A percentile compares a stretch with the other conserved stretches of the same genome.
Evolutionary conservation across 2,797 vertebrate species (phyloP).

Genomic region (Urophycis tenuis): DNA sequence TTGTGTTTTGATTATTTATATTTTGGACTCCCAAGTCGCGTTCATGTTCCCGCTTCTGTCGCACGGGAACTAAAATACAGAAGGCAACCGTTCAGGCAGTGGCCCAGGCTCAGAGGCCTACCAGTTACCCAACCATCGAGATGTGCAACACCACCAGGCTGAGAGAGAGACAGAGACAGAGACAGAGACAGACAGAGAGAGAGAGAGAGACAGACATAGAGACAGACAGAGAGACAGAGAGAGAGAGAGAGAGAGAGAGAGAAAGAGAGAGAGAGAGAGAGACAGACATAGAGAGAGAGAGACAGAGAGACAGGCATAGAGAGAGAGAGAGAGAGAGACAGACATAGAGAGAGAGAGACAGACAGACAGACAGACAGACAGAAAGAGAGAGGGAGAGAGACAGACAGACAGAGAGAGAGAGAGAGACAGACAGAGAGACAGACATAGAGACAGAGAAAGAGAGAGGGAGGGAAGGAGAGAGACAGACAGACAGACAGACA

Average conservation of each 20-base stretch:
- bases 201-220: too few relatives aligned
- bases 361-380: too few relatives aligned
- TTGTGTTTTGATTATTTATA: neutral
- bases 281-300: too few relatives aligned
- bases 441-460: neutral
- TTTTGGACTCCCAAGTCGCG: neutral
- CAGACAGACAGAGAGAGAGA: too few relatives aligned
- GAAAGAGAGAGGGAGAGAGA: too few relatives aligned
- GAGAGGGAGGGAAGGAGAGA: too few relatives aligned
- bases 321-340: neutral
- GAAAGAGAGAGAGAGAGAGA: too few relatives aligned
- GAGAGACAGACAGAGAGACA: neutral
- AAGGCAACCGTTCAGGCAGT: conserved; percentile 12
- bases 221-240: too few relatives aligned
- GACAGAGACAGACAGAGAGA: neutral
- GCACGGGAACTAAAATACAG: neutral
- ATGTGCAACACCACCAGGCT: conserved; percentile 16
- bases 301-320: too few relatives aligned
- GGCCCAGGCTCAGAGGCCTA: neutral
- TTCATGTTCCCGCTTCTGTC: neutral
- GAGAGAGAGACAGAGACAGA: neutral
- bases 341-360: too few relatives aligned
- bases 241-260: neutral
- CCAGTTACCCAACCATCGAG: conserved; percentile 24
- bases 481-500: too few relatives aligned